Evolutionary conservation across 2,113 vertebrate genomes (phyloP), one percentile per base, ranked within the genome.

Genomic region (Ctenodactylus gundi): DNA sequence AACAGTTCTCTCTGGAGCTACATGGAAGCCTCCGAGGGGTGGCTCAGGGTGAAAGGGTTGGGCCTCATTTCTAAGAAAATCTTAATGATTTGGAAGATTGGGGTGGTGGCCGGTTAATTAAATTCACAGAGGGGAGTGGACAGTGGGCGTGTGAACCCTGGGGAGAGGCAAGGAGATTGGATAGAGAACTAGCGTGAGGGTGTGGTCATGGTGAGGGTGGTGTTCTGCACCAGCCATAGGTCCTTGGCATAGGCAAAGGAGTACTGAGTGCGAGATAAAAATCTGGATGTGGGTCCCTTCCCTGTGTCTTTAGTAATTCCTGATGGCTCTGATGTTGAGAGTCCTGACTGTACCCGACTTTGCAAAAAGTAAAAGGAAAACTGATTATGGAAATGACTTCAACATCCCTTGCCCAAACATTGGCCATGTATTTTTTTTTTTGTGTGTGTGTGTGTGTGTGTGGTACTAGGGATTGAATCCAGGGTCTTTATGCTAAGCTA

Each of bases 61-160:
- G 92, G 93, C 92, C 92, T 93, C 57, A 51, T 89, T 90, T 97
- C 97, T 95, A 95, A 97, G 97, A 96, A 96, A 95, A 96, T 94
- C 94, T 98, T 97, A 97, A 98, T 93, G 95, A 97, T 92, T 89
- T 97, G 96, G 97, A 97, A 97, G 97, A 97, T 46, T 27, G 46
- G 25, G 58, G 85, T 95, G 96, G 96, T 94, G 96, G 95, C 91
- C 97, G 92, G 95, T 93, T 97, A 96, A 97, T 98, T 97, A 98
- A 97, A 95, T 96, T 97, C 96, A 94, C 97, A 98, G 97, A 97
- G 94, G 88, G 95, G 92, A 94, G 92, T 96, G 94, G 84, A 82
- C 31, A 93, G 78, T 94, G 95, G 92, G 68, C 85, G 91, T 72
- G 76, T 90, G 97, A 98, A 92, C 65, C 64, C 96, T 65, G 91